Evolutionary conservation across 2,888 invertebrate species (phyloP).

Genomic region (Apoda limacodes): DNA sequence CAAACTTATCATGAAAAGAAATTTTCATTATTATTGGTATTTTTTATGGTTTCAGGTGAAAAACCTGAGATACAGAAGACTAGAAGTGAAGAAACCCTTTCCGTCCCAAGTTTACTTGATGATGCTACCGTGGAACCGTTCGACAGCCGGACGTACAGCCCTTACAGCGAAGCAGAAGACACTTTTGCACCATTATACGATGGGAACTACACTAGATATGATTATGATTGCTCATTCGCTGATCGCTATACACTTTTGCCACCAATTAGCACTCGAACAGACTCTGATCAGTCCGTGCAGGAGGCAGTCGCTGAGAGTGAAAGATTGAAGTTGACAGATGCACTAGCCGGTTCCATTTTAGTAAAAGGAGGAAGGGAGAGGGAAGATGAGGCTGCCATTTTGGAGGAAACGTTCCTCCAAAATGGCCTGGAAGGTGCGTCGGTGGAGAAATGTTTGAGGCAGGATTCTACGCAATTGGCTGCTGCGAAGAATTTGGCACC

Average conservation of each 20-base stretch:
- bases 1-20: not conserved
- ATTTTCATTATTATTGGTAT: no score
- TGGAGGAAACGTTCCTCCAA: no score
- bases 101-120: constrained; percentile 39
- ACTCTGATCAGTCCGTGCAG: constrained; percentile 21
- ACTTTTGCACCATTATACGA: constrained; percentile 37
- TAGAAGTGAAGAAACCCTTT: constrained; percentile 52
- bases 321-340: constrained; percentile 23
- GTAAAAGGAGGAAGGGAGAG: constrained; percentile 26
- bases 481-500: constrained; percentile 31
- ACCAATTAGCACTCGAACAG: constrained; percentile 30
- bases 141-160: constrained; percentile 26
- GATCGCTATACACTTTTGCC: constrained; percentile 46
- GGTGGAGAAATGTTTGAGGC: constrained; percentile 21
- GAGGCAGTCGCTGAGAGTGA: not conserved
- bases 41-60: constrained; percentile 24
- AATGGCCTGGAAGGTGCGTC: constrained; percentile 27
- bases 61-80: constrained; percentile 55
- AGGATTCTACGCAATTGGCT: constrained; percentile 25
- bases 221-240: constrained; percentile 41
- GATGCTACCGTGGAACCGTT: constrained; percentile 27
- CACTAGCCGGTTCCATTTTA: constrained; percentile 33
- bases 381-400: constrained; percentile 30
- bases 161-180: constrained; percentile 30
- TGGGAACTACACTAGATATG: constrained; percentile 40